Evolutionary conservation across 2,113 vertebrate species (phyloP), one percentile per base, ranked within the genome.

Genomic region (Stictonetta naevosa): DNA sequence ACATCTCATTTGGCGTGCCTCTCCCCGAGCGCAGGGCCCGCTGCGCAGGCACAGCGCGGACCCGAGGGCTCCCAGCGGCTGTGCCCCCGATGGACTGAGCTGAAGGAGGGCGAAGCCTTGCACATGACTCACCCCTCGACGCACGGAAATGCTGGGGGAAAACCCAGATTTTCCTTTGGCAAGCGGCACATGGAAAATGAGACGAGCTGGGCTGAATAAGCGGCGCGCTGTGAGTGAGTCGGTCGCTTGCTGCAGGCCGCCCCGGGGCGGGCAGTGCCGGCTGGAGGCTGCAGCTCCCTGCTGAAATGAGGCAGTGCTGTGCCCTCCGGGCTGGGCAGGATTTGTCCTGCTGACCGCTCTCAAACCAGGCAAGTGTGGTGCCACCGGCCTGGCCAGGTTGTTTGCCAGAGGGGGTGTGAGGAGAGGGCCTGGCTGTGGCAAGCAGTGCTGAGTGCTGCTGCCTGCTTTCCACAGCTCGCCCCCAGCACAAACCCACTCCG

Each of bases 401-500:
- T 31, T 18, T 42, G 28, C 34, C 20, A 11, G 23, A 52, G 44
- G 6, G 15, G 26, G 34, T 31, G 28, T 8, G 60, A n/a, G 53
- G 85, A 75, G 42, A 56, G 36, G 18, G 13, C 62, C 23, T 58
- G 62, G 29, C 40, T 66, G 10, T n/a, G 48, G n/a, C 38, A 80
- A 42, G 11, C 14, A 48, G 11, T 2, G 3, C 31, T 23, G 42
- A 48, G 38, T 21, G 20, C 50, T 1, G 0, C 34, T 62, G 34
- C 22, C 11, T 12, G 3, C 28, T 91, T 77, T 55, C 40, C 34
- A 73, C 74, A 53, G 38, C 34, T 83, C 3, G 2, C 3, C 1
- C n/a, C 1, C 3, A 40, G 33, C 5, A 8, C 0, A 0, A 33
- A 13, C 53, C 48, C 40, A 66, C 29, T 13, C 6, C 13, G 21